phyloP scores from a whole-genome alignment of 92 coral and sea anemone species.

The Paragorgia papillata region DNA sequence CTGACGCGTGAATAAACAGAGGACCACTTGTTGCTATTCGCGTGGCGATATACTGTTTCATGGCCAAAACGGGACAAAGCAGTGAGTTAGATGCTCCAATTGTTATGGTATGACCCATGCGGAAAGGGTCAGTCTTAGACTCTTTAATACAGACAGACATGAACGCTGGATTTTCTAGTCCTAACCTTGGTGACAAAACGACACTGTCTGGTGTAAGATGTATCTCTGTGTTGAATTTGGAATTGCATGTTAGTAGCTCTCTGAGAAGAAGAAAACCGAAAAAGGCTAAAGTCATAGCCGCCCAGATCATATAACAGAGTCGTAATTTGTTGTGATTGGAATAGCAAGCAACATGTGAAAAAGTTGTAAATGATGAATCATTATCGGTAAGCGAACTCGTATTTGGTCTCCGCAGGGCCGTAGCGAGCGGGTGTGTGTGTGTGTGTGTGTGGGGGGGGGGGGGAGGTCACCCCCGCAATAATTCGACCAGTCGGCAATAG shows the following conservation, averaged over 20 bases:
- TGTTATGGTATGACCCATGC: slow-evolving; percentile 51
- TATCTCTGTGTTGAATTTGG: slow-evolving; percentile 35
- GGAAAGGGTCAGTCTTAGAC: slow-evolving; percentile 62
- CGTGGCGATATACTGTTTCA: slow-evolving; percentile 25
- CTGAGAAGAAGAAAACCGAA: slow-evolving; percentile 61
- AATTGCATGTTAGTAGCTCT: slow-evolving; percentile 60
- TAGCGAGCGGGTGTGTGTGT: no score
- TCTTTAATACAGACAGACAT: slow-evolving; percentile 22
- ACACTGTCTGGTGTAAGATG: slow-evolving; percentile 48
- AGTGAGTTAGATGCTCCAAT: slow-evolving; percentile 39
- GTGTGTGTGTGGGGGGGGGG: no score
- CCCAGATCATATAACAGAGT: no score
- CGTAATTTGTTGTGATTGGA: slow-evolving; percentile 63
- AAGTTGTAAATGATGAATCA: slow-evolving; percentile 30
- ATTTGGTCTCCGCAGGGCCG: slow-evolving; percentile 43
- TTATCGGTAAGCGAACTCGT: slow-evolving; percentile 55
- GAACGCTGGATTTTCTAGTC: background rate
- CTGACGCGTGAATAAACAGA: slow-evolving; percentile 45
- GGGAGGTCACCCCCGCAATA: no score
- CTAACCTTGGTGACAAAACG: slow-evolving; percentile 22
- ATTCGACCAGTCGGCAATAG: no score
- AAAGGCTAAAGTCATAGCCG: slow-evolving; percentile 56
- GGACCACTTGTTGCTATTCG: slow-evolving; percentile 47
- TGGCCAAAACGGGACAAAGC: slow-evolving; percentile 54
- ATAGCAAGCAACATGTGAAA: slow-evolving; percentile 30